These are phyloP conservation scores for Mallotus villosus DNA, from an alignment of 2,797 vertebrate species.

Conservation along the genomic window DNA sequence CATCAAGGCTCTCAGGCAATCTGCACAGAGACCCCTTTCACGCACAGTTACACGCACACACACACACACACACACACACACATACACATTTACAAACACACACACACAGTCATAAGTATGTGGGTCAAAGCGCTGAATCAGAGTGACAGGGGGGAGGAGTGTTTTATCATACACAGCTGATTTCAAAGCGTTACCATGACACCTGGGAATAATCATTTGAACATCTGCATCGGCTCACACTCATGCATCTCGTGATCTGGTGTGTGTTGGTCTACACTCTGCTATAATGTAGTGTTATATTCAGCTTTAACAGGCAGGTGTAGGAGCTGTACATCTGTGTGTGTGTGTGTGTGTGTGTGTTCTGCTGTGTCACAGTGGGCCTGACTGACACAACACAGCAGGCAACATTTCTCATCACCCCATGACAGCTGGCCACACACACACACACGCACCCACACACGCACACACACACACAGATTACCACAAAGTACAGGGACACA, in stretches of 20 bases:
- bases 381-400: constrained; percentile 18
- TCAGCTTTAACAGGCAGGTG: no score
- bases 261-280: no score
- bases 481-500: constrained; percentile 8
- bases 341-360: background rate
- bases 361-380: constrained; percentile 10
- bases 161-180: background rate
- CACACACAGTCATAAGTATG: background rate
- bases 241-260: no score
- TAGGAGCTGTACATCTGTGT: background rate
- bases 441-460: constrained; percentile 8
- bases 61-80: no score
- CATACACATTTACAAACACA: background rate
- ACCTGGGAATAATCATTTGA: no score
- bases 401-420: constrained; percentile 40
- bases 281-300: no score
- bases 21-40: constrained; percentile 3
- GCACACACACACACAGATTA: constrained; percentile 21
- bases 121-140: background rate
- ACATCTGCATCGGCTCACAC: no score
- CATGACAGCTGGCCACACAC: constrained; percentile 38
- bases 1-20: constrained; percentile 7
- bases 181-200: background rate
- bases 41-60: background rate
- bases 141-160: background rate